Evolutionary conservation across 2,113 vertebrate species (phyloP).

Genomic region (Turnix velox): DNA sequence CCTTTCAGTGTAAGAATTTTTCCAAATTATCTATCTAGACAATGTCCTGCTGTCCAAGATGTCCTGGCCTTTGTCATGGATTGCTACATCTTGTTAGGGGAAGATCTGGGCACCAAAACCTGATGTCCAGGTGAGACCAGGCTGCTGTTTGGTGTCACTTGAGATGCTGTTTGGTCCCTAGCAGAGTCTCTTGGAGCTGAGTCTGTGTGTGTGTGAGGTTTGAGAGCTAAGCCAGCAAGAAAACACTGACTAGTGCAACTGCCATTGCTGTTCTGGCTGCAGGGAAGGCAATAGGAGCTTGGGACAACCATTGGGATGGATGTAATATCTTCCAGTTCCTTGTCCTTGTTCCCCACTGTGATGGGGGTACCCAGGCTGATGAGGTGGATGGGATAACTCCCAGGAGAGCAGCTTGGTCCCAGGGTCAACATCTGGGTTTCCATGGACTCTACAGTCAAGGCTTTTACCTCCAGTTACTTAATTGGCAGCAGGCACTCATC

Average conservation of each 20-base stretch:
- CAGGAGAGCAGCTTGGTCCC: fast-evolving
- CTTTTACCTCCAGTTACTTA: not conserved
- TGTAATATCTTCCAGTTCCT: too few species aligned
- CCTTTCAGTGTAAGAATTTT: too few species aligned
- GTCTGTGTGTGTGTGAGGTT: fast-evolving
- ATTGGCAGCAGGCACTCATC: not conserved
- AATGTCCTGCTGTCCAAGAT: not conserved
- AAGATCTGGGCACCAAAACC: not conserved
- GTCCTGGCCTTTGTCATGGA: not conserved
- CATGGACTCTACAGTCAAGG: not conserved
- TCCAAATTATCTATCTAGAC: too few species aligned
- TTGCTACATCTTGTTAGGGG: too few species aligned
- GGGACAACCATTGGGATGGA: fast-evolving
- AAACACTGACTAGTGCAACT: fast-evolving
- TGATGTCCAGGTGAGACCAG: too few species aligned
- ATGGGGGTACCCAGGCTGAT: not conserved
- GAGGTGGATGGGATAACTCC: not conserved
- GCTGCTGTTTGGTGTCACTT: not conserved
- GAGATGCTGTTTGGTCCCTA: not conserved
- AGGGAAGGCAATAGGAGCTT: not conserved
- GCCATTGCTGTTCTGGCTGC: not conserved
- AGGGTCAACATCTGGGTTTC: not conserved
- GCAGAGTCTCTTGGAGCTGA: too few species aligned
- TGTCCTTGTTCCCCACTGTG: too few species aligned
- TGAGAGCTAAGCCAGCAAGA: not conserved